phyloP scores from a whole-genome alignment of 1,140 invertebrate genomes.

The Neodiprion fabricii region DNA sequence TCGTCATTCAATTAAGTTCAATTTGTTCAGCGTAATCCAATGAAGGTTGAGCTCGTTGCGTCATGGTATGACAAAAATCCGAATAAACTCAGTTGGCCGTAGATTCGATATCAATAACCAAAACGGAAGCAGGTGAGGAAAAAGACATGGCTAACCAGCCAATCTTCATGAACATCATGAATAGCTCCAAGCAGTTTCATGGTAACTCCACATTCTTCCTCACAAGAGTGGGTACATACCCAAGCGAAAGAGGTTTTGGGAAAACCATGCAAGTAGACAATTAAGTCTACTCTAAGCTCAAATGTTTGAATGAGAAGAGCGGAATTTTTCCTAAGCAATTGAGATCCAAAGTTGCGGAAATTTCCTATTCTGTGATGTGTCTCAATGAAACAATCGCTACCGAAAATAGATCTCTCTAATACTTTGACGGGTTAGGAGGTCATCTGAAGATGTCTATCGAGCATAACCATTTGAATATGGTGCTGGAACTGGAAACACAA shows the following conservation, averaged over 20 bases:
- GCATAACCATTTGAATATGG: not conserved
- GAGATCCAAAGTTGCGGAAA: no score
- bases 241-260: not conserved
- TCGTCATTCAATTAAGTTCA: no score
- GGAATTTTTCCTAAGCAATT: not conserved
- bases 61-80: no score
- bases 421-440: not conserved
- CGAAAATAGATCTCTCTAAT: not conserved
- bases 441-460: not conserved
- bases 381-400: not conserved
- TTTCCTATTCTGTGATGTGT: not conserved
- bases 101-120: no score
- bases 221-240: not conserved
- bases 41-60: no score
- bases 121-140: no score
- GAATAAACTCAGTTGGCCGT: no score
- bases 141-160: not conserved
- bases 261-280: not conserved
- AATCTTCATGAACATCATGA: not conserved
- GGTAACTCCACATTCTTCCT: not conserved
- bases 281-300: not conserved
- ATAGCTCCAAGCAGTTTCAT: not conserved
- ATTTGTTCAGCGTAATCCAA: no score
- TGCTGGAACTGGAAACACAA: not conserved
- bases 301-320: not conserved